Evolutionary conservation across 2,113 vertebrate genomes (phyloP).

Genomic region (Strix uralensis): DNA sequence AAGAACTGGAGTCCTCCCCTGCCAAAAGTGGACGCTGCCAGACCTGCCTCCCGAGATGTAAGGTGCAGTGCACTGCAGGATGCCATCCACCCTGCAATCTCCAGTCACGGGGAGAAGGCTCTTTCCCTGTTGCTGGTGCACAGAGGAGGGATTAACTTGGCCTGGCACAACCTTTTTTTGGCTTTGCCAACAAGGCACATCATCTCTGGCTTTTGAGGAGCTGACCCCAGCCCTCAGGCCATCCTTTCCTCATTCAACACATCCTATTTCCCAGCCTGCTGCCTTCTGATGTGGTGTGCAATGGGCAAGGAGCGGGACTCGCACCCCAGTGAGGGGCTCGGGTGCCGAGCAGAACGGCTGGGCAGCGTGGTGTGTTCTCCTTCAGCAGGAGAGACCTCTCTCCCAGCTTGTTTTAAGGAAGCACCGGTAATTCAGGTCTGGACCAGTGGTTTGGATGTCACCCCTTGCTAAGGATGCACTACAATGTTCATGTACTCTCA

Average conservation of each 20-base stretch:
- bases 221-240: neutral
- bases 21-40: neutral
- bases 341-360: fast-evolving
- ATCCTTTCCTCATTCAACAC: neutral
- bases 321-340: fast-evolving
- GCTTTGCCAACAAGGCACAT: neutral
- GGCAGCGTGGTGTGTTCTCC: fast-evolving
- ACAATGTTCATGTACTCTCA: neutral
- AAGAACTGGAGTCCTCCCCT: neutral
- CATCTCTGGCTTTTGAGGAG: neutral
- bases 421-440: neutral
- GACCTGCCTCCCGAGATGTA: neutral
- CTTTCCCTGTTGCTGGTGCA: neutral
- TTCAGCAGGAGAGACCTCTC: fast-evolving
- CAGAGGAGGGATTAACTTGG: neutral
- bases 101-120: neutral
- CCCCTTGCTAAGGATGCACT: neutral
- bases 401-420: neutral
- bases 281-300: fast-evolving
- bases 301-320: fast-evolving
- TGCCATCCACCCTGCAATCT: too few relatives aligned
- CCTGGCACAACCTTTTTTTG: neutral
- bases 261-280: fast-evolving
- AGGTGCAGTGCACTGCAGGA: fast-evolving
- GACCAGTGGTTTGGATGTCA: neutral